Evolutionary conservation across 2,888 invertebrate species (phyloP).

Genomic region (Nomada ferruginata): DNA sequence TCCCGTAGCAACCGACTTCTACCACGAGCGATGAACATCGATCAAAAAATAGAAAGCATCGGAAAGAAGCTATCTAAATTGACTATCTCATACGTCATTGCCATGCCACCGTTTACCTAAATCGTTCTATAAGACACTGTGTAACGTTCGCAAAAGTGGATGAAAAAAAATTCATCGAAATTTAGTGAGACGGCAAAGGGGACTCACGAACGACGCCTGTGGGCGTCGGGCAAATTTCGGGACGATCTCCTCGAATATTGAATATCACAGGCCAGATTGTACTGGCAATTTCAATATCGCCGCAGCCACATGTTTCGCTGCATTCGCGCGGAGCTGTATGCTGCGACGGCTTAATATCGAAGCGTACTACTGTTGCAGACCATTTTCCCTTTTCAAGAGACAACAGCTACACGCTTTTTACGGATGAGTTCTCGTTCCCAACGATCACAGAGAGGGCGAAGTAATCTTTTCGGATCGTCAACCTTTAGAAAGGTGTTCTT

Average conservation of each 20-base stretch:
- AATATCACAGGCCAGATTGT: conserved; percentile 10
- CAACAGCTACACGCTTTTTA: not conserved
- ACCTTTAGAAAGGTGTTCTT: not conserved
- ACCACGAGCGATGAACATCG: not conserved
- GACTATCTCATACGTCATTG: not conserved
- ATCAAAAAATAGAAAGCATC: not conserved
- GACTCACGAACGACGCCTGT: not conserved
- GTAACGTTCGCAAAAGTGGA: not conserved
- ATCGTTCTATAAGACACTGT: not conserved
- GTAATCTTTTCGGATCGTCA: not conserved
- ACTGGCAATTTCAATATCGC: conserved; percentile 47
- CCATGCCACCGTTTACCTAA: not conserved
- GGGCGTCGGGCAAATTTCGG: not conserved
- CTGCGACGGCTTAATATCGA: conserved; percentile 32
- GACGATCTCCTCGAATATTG: conserved; percentile 8
- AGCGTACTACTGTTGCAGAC: conserved; percentile 9
- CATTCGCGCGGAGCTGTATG: not conserved
- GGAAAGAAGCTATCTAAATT: not conserved
- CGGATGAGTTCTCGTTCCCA: not conserved
- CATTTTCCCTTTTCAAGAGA: not conserved
- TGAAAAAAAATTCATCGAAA: not conserved
- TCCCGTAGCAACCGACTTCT: no score
- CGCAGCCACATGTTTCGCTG: conserved; percentile 6
- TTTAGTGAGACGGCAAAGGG: not conserved
- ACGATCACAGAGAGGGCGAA: not conserved